Conservation (phyloP, 30 jellyfish, hydroid and myxozoan genomes). For the Mastigias papua region DNA sequence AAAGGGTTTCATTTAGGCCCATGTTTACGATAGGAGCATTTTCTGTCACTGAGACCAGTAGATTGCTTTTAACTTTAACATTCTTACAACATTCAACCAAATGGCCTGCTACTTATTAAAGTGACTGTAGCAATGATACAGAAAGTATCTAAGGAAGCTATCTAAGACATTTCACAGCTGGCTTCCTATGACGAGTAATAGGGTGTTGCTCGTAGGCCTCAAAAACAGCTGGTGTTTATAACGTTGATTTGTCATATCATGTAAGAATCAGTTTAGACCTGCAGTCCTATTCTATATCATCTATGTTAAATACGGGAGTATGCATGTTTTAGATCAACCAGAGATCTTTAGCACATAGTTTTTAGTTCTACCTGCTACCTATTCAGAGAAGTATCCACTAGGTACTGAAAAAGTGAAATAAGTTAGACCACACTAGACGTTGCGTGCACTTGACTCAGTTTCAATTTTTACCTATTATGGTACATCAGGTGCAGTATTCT, state of each 20-base stretch:
- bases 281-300: too few species aligned
- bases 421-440: too few species aligned
- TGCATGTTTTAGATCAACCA: too few species aligned
- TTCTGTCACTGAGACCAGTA: background rate
- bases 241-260: background rate
- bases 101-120: background rate
- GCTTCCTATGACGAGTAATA: background rate
- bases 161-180: background rate
- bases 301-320: too few species aligned
- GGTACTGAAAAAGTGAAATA: too few species aligned
- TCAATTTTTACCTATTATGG: too few species aligned
- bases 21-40: background rate
- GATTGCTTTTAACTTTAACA: background rate
- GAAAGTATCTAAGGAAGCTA: background rate
- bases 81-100: background rate
- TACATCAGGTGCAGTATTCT: too few species aligned
- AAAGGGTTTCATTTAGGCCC: background rate
- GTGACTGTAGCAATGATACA: background rate
- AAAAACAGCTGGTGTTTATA: background rate
- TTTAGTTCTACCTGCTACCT: too few species aligned
- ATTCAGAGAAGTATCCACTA: too few species aligned
- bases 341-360: too few species aligned
- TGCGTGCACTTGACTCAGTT: too few species aligned
- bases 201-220: background rate
- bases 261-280: background rate